Evolutionary conservation across 2,113 vertebrate genomes (phyloP).

Genomic region (Ophiodon elongatus): DNA sequence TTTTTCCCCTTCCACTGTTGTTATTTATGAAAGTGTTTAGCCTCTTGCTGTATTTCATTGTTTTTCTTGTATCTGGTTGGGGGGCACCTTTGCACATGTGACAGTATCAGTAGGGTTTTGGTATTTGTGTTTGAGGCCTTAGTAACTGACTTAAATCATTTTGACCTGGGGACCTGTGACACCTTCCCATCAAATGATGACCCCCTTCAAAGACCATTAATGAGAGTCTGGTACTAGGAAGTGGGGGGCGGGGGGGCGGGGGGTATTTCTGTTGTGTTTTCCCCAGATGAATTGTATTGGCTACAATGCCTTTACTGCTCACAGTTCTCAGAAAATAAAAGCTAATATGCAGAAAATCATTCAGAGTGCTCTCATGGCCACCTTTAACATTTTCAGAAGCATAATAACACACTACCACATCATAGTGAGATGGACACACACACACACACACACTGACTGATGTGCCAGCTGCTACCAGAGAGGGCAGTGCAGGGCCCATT

Average conservation of each 20-base stretch:
- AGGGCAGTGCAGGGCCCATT: conserved; percentile 67
- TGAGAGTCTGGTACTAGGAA: neutral
- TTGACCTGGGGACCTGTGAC: neutral
- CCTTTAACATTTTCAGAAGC: conserved; percentile 57
- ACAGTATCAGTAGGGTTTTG: neutral
- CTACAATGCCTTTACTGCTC: conserved; percentile 18
- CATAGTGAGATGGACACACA: conserved; percentile 3
- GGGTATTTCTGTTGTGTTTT: conserved; percentile 19
- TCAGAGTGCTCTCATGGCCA: conserved; percentile 46
- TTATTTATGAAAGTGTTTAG: neutral
- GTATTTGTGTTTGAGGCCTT: neutral
- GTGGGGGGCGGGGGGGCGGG: too few species aligned
- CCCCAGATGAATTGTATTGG: conserved; percentile 18
- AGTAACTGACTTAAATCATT: neutral
- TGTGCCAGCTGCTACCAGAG: conserved; percentile 36
- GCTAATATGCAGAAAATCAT: conserved; percentile 65
- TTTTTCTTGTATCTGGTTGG: neutral
- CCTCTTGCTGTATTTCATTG: neutral
- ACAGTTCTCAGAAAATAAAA: conserved; percentile 45
- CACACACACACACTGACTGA: conserved; percentile 13
- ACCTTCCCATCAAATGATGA: neutral
- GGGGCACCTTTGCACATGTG: neutral
- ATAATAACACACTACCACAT: conserved; percentile 46
- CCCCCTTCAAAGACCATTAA: conserved; percentile 12
- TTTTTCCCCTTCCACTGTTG: neutral